Conservation (phyloP, 2,113 vertebrate species). For the Varanus komodoensis region DNA sequence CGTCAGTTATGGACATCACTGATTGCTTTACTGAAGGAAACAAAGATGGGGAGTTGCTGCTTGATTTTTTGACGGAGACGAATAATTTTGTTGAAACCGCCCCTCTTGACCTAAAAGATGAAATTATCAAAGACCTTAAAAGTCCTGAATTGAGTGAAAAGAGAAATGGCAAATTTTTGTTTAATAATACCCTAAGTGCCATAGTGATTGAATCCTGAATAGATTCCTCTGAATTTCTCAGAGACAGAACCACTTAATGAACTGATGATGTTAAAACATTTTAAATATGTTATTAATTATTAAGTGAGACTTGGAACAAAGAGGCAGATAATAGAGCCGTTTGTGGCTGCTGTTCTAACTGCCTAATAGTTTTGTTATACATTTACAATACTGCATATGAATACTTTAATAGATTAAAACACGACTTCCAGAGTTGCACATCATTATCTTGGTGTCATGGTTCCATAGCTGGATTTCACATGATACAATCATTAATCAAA, state of each 20-base stretch:
- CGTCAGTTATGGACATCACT: slow-evolving; percentile 88
- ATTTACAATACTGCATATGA: slow-evolving; percentile 7
- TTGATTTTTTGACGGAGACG: slow-evolving; percentile 92
- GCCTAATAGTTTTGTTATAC: background rate
- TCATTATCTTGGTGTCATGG: background rate
- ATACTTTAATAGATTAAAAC: slow-evolving; percentile 30
- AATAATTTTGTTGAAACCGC: slow-evolving; percentile 84
- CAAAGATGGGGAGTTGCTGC: slow-evolving; percentile 85
- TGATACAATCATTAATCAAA: slow-evolving; percentile 42
- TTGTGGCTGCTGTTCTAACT: slow-evolving; percentile 3
- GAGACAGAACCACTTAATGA: background rate
- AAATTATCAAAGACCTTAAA: slow-evolving; percentile 82
- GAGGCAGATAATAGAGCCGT: slow-evolving; percentile 32
- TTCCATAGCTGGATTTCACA: slow-evolving; percentile 42
- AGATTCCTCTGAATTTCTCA: slow-evolving; percentile 1
- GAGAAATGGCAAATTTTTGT: slow-evolving; percentile 84
- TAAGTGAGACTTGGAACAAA: background rate
- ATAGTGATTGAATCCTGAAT: slow-evolving; percentile 80
- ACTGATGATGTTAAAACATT: background rate
- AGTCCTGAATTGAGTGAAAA: slow-evolving; percentile 83
- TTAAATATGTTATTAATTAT: background rate
- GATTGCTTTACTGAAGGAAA: slow-evolving; percentile 89
- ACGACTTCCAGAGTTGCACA: slow-evolving; percentile 15
- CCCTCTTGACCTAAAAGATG: slow-evolving; percentile 81
- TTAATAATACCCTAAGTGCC: slow-evolving; percentile 85